A percentile compares a stretch with the other conserved stretches of the same genome.
These are phyloP conservation scores for Cylindroiulus punctatus DNA, from an alignment of 2,888 invertebrate genomes.

Conservation along the genomic window DNA sequence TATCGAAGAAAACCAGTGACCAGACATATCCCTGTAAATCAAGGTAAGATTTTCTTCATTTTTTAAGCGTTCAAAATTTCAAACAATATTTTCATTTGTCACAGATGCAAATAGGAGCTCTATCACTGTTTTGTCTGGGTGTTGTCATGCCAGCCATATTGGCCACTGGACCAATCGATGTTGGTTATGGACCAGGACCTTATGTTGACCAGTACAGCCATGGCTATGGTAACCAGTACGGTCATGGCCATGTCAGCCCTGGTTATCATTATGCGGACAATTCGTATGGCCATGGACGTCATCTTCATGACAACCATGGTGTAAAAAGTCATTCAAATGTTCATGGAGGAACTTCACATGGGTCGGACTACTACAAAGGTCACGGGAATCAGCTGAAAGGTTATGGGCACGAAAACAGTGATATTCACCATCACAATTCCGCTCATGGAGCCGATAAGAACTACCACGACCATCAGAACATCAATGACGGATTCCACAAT, in stretches of 20 bases:
- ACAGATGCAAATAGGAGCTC: not conserved
- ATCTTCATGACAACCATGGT: conserved; percentile 41
- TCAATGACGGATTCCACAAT: conserved; percentile 52
- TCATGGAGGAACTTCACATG: not conserved
- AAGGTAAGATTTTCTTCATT: too few species aligned
- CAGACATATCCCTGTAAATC: too few species aligned
- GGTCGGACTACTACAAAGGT: conserved; percentile 52
- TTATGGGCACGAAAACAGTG: conserved; percentile 28
- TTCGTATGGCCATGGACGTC: not conserved
- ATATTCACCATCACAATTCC: not conserved
- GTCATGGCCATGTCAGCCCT: conserved; percentile 25
- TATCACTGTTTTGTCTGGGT: not conserved
- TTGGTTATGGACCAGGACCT: not conserved
- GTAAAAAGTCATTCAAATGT: not conserved
- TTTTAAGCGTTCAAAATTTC: too few species aligned
- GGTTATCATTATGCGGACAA: not conserved
- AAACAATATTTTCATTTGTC: too few species aligned
- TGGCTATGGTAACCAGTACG: conserved; percentile 8
- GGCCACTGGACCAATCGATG: conserved; percentile 20
- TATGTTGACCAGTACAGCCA: not conserved
- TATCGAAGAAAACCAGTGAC: too few species aligned
- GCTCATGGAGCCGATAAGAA: conserved; percentile 1
- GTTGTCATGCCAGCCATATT: not conserved
- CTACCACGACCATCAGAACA: conserved; percentile 6
- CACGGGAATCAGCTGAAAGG: conserved; percentile 28